phyloP scores from a whole-genome alignment of 2,888 invertebrate species.

The Leptopilina syphax region DNA sequence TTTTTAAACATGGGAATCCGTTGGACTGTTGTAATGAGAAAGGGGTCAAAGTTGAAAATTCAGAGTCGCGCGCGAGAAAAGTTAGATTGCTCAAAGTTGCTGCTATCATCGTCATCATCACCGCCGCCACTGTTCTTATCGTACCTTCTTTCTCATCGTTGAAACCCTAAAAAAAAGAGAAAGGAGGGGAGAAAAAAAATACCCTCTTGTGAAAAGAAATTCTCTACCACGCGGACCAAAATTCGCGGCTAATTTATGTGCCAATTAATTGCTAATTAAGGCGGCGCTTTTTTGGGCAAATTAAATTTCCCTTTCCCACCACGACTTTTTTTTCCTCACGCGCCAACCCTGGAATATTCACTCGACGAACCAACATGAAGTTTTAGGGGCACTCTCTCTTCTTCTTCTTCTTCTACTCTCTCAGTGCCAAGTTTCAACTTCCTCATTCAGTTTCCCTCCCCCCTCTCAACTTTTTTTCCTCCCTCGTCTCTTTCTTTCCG shows the following conservation, averaged over 20 bases:
- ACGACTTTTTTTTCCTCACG: not conserved
- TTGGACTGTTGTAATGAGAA: not conserved
- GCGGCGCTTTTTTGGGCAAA: conserved; percentile 71
- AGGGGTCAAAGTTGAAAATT: conserved; percentile 30
- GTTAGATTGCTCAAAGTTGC: conserved; percentile 74
- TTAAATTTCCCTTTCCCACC: conserved; percentile 63
- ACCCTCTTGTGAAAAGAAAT: conserved; percentile 9
- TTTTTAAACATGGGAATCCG: too few relatives aligned
- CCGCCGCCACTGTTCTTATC: conserved; percentile 63
- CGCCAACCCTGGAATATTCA: conserved; percentile 52
- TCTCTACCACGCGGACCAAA: conserved; percentile 32
- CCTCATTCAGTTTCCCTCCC: conserved; percentile 32
- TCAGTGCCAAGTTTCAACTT: conserved; percentile 49
- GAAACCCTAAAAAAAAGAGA: conserved; percentile 46
- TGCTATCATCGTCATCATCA: conserved; percentile 59
- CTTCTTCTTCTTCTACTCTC: not conserved
- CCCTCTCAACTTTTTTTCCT: conserved; percentile 56
- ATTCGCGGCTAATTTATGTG: conserved; percentile 73
- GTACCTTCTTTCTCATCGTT: conserved; percentile 54
- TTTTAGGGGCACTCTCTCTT: conserved; percentile 49
- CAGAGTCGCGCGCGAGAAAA: conserved; percentile 62
- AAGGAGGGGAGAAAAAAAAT: not conserved
- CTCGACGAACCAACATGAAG: conserved; percentile 50
- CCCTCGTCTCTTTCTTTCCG: conserved; percentile 56
- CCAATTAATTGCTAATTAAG: conserved; percentile 76